Conservation (phyloP, 1,140 invertebrate genomes). For the Macrosteles quadrilineatus region DNA sequence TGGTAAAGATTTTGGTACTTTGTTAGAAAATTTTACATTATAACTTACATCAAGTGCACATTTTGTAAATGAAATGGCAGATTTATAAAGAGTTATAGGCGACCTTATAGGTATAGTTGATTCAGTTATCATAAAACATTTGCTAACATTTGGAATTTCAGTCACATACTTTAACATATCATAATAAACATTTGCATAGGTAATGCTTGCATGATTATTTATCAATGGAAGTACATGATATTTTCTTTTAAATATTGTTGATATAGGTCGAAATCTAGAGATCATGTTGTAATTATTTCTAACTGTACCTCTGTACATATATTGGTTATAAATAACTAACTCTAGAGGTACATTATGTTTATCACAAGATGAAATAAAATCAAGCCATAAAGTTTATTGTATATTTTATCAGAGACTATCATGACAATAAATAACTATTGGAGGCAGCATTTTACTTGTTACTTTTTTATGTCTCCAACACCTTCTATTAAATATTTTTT, state of each 20-base stretch:
- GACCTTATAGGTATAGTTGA: not conserved
- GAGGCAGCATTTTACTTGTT: not conserved
- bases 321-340: not conserved
- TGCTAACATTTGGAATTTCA: not conserved
- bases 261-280: not conserved
- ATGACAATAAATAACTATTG: not conserved
- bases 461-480: constrained; percentile 1
- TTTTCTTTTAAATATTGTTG: not conserved
- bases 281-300: not conserved
- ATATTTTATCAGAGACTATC: not conserved
- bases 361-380: not conserved
- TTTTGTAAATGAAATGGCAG: not conserved
- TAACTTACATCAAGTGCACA: constrained; percentile 3
- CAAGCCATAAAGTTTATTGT: not conserved
- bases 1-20: not conserved
- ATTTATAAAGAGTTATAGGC: not conserved
- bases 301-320: not conserved
- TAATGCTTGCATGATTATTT: not conserved
- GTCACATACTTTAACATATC: constrained; percentile 3
- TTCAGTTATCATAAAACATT: constrained; percentile 7
- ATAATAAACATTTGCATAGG: not conserved
- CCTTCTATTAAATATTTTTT: not conserved
- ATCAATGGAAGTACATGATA: not conserved
- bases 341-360: constrained; percentile 2
- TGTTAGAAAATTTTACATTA: constrained; percentile 9